Conservation (phyloP, 1,140 invertebrate species). For the Cyclargus thomasi region DNA sequence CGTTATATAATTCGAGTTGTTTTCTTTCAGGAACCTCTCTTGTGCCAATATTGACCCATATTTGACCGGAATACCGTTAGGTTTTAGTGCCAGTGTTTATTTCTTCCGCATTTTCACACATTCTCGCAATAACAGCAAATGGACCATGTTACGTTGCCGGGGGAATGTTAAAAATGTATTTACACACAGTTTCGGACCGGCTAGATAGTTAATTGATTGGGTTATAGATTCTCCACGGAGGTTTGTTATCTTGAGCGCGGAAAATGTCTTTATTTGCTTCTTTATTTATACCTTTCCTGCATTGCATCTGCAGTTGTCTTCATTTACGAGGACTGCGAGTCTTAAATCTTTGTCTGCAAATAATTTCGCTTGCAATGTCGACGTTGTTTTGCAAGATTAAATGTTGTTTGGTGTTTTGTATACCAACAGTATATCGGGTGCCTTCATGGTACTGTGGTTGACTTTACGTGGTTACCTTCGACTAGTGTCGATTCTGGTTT, state of each 20-base stretch:
- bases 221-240: background rate
- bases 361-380: background rate
- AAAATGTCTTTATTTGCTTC: background rate
- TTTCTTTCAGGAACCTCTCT: background rate
- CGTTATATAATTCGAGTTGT: slow-evolving; percentile 2
- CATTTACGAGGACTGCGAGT: background rate
- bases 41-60: background rate
- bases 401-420: background rate
- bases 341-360: background rate
- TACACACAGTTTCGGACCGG: background rate
- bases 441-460: no score
- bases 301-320: slow-evolving; percentile 2
- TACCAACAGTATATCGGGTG: background rate
- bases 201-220: background rate
- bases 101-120: slow-evolving; percentile 11
- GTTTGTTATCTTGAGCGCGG: background rate
- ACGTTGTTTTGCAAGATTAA: background rate
- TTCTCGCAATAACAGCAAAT: background rate
- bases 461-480: no score
- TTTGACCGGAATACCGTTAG: background rate
- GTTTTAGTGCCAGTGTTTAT: background rate
- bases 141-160: background rate
- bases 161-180: background rate
- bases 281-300: background rate
- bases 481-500: no score